Evolutionary conservation across 2,797 vertebrate species (phyloP).

Genomic region (Moxostoma hubbsi): DNA sequence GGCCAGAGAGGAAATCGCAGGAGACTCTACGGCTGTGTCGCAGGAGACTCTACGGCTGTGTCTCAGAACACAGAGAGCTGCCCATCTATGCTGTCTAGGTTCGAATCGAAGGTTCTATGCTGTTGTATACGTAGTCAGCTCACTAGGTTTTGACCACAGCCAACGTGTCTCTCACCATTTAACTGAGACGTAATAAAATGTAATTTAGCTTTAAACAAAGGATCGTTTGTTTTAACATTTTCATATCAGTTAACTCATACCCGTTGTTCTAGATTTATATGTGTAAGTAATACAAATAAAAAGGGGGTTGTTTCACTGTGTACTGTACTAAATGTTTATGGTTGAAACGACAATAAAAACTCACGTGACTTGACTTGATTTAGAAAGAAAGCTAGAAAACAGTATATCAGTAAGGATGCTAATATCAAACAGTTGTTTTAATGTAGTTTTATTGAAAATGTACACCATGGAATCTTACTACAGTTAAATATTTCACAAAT

Average conservation of each 20-base stretch:
- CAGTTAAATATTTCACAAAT: conserved; percentile 72
- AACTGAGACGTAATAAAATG: too few relatives aligned
- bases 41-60: neutral
- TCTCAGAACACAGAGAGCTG: neutral
- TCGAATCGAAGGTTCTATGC: neutral
- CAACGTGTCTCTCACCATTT: too few relatives aligned
- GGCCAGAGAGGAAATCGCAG: conserved; percentile 19
- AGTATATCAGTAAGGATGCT: neutral
- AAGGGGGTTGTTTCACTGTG: too few relatives aligned
- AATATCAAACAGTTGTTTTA: conserved; percentile 51
- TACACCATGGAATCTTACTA: conserved; percentile 80
- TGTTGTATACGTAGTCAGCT: neutral
- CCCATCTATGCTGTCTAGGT: neutral
- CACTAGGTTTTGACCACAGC: neutral
- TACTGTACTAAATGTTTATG: too few relatives aligned
- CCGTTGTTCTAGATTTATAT: too few relatives aligned
- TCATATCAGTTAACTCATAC: too few relatives aligned
- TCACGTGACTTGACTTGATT: too few relatives aligned
- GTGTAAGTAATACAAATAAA: neutral
- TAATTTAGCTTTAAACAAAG: too few relatives aligned
- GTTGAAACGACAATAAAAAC: too few relatives aligned
- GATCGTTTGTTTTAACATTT: too few relatives aligned
- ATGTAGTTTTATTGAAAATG: conserved; percentile 83
- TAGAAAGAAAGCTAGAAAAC: neutral
- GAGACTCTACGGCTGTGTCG: neutral